A percentile compares a stretch with the other conserved stretches of the same genome.
These are phyloP conservation scores for Omphaloscelis lunosa DNA, from an alignment of 2,888 invertebrate genomes.

Conservation along the genomic window DNA sequence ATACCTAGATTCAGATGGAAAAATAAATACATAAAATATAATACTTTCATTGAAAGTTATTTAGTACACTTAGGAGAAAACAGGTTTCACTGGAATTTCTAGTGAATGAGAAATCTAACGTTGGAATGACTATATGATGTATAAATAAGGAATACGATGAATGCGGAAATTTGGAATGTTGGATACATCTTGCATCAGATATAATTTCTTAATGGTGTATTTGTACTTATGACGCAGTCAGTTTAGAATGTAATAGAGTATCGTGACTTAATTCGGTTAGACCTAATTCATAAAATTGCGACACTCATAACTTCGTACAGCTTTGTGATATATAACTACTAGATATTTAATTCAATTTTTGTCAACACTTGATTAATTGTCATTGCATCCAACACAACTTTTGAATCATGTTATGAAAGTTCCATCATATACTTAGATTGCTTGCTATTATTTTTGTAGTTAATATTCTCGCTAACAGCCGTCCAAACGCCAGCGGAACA, in stretches of 20 bases:
- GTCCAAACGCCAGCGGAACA: conserved; percentile 69
- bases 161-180: conserved; percentile 32
- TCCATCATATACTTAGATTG: conserved; percentile 7
- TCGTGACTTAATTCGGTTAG: neutral
- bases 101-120: neutral
- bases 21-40: conserved; percentile 7
- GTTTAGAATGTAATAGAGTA: conserved; percentile 19
- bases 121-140: conserved; percentile 11
- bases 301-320: no score
- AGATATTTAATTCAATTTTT: neutral
- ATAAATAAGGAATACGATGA: conserved; percentile 12
- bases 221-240: conserved; percentile 20
- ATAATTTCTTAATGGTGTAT: conserved; percentile 5
- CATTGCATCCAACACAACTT: neutral
- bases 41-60: neutral
- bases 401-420: neutral
- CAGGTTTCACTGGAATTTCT: neutral
- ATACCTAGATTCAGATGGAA: conserved; percentile 6
- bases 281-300: neutral
- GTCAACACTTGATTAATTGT: neutral
- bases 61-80: conserved; percentile 6
- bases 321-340: neutral
- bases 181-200: neutral
- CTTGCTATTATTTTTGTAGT: conserved; percentile 29
- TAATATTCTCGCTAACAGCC: conserved; percentile 48